Evolutionary conservation across 1,140 invertebrate genomes (phyloP), one percentile per base, ranked within the genome.

Genomic region (Globodera ellingtonae): DNA sequence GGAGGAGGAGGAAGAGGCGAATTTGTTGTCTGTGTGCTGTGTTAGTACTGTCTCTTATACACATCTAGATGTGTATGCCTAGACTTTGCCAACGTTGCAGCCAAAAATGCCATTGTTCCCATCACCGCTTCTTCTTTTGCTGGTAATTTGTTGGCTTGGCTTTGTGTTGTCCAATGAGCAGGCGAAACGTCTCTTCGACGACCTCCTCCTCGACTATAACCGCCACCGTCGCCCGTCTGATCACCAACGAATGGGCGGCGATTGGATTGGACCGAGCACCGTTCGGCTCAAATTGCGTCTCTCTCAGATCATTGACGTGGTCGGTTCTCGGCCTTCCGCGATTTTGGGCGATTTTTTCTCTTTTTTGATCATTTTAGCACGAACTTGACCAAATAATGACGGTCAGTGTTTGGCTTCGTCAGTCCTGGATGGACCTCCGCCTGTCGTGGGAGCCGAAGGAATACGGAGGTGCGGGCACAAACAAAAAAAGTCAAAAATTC

Each of bases 201-300:
- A 98, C 91, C 91, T 98, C 67, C 92, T 98, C 78, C 95, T 94
- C 85, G 96, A 95, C 90, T 98, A 98, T 90, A 98, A 98, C 91
- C 93, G 95, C 82, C 92, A 97, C 52, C 96, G 97, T 79, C 91
- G 96, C 85, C 96, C 96, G 0, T 95, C 98, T 7, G 24, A 47
- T n/a, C 67, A 67, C 66, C n/a, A 21, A 21, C 8, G n/a, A 10
- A 18, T 18, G 56, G 56, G 18, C 10, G 93, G 93, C 83, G 95
- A 96, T 90, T 96, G 95, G 89, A 95, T 94, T 6, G 94, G 97
- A 88, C 95, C 94, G n/a, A 93, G 97, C 13, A 91, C 95, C 44
- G 95, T 98, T 66, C 95, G 95, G 89, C 91, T 98, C 50, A 95
- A 95, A 24, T 91, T 98, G 44, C 91, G 95, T 70, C 91, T 98